phyloP scores from a whole-genome alignment of 2,888 invertebrate genomes.

The Athalia cordata region DNA sequence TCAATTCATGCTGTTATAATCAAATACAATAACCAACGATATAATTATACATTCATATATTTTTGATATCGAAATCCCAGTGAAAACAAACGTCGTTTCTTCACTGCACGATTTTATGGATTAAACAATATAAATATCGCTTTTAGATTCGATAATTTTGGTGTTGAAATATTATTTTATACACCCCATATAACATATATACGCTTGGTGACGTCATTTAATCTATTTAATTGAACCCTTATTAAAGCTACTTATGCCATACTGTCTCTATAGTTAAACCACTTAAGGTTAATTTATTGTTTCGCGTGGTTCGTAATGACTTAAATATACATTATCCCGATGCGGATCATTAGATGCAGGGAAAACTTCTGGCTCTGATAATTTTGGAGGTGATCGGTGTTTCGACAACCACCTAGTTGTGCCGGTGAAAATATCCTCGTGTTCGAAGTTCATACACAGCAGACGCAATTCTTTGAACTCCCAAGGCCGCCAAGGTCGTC shows the following conservation, averaged over 20 bases:
- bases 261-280: slow-evolving; percentile 6
- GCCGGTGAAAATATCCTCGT: background rate
- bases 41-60: too few relatives aligned
- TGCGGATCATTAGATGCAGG: background rate
- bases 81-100: background rate
- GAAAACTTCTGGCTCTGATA: background rate
- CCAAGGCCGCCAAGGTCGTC: slow-evolving; percentile 61
- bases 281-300: slow-evolving; percentile 21
- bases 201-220: background rate
- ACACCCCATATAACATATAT: too few relatives aligned
- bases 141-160: slow-evolving; percentile 7
- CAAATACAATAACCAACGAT: too few relatives aligned
- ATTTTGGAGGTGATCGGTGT: background rate
- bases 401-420: background rate
- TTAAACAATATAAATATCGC: slow-evolving; percentile 7
- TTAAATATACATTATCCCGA: background rate
- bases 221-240: slow-evolving; percentile 11
- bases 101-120: background rate
- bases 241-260: background rate
- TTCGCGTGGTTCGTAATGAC: background rate
- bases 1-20: too few relatives aligned
- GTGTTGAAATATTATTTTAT: background rate
- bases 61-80: background rate
- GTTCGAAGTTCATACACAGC: background rate
- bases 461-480: slow-evolving; percentile 46